Base-by-base conservation (phyloP, 37 sponge, comb jelly and placozoan genomes). In the Beroe ovata region DNA sequence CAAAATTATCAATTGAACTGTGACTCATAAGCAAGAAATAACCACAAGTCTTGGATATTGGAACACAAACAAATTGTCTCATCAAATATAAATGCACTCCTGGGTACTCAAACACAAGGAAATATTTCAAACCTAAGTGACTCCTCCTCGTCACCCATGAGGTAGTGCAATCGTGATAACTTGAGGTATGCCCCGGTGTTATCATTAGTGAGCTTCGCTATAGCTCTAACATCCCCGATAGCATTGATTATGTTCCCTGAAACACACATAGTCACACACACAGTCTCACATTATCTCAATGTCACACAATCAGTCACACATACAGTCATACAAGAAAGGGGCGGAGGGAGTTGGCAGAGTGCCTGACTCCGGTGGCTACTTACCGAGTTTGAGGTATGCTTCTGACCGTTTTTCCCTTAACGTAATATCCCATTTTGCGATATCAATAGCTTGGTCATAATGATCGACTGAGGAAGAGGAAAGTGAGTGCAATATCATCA, bases 131-230 rank as follows among this genome's bases (percentile, higher is more conserved):
- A 95, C 95, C 72, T 94, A 33, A 99, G 92, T 0, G 96, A 93
- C 4, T 95, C 96, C 71, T 94, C 96, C 33, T 88, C 92, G 29
- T 99, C 95, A 42, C 99, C 99, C 36, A 94, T 58, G 16, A 69
- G 40, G 60, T 94, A 99, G 77, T 96, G 91, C 32, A 99, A 88
- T 22, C 60, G 47, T 38, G 95, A 94, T 40, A 95, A 91, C 41
- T 88, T 89, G 36, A 90, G 90, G 88, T 92, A 94, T n/a, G 92
- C 95, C 2, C 39, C 94, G 0, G 99, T 99, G 91, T 95, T 93
- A 72, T 97, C 97, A 66, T 84, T 91, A 8, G 92, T 88, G 22
- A 97, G 94, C 64, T 93, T 95, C 29, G 94, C 95, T 29, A 90
- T 92, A 59, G 93, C 90, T 88, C 96, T 93, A 60, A 63, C 47